Evolutionary conservation across 2,888 invertebrate genomes (phyloP), one percentile per base, ranked within the genome.

Genomic region (Ommatoiulus sabulosus): DNA sequence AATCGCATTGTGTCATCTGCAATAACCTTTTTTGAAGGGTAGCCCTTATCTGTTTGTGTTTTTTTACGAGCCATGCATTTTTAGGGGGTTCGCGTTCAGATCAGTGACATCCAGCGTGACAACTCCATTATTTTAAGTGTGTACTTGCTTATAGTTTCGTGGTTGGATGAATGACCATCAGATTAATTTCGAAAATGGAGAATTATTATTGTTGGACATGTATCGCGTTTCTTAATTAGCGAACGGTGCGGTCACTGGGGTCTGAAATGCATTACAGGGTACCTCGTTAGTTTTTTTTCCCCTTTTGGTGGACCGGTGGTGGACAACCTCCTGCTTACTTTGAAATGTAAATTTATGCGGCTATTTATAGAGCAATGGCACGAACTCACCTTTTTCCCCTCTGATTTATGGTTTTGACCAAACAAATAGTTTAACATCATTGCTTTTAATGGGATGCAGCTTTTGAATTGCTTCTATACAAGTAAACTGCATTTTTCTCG

Each of bases 1-100:
- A 85, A 85, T 85, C 85, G 44, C 10, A 17, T n/a, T 85, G 44
- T 44, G 44, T 44, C 85, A 85, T 44, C 85, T 44, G 85, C 44
- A 85, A 85, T 85, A 35, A 85, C 85, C 85, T 85, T 85, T 85
- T 0, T 3, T 35, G 85, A 85, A 85, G 85, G 85, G 20, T 85
- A 85, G 6, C 24, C 24, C 72, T 24, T 63, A 63, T 24, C 24
- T 20, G 10, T 52, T 15, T 35, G 35, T 35, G 35, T 35, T 15
- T 72, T 72, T 72, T 24, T 72, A 72, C 72, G 72, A 72, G 72
- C 72, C 1, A 10, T 35, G 35, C 4, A 52, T 52, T 52, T 52
- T 52, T 48, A 48, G 48, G 15, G 52, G 52, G 52, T 52, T 72
- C 8, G 24, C 24, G 24, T 72, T 72, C 24, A 20, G 72, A 72